Base-by-base conservation (phyloP, 2,113 vertebrate genomes). In the Sciurus niger region DNA sequence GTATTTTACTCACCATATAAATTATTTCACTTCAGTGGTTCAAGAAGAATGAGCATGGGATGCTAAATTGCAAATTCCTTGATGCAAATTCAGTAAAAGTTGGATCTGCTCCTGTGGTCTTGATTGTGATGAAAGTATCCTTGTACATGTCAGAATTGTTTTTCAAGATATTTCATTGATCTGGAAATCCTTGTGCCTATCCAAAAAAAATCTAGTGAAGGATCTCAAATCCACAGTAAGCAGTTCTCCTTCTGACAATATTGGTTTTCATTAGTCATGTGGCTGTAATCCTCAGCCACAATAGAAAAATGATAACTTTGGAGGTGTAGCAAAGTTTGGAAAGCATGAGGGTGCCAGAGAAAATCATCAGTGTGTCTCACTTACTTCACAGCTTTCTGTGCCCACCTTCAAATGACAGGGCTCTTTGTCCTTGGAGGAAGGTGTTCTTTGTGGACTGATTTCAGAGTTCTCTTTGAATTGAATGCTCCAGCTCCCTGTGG, bases 21-120 rank as follows among this genome's bases (percentile, higher is more conserved):
- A 95, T 88, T 80, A 85, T 74, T 83, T 24, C 30, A 86, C 46
- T 58, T 82, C 28, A 43, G 32, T 63, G 37, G 30, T 34, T 89
- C 63, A 82, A 73, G 58, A 77, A 91, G 88, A 93, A 43, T 95
- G 22, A 87, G 16, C 51, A 70, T 30, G 28, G 24, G 28, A 53
- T 84, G 67, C 72, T 97, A 93, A 90, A 46, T n/a, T 51, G n/a
- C 53, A 88, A 88, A 89, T 83, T 94, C 48, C 34, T 89, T 74
- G 60, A 79, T 48, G 74, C 22, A 83, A 91, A 89, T 84, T 83
- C 86, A 68, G 30, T 85, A 32, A 88, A 63, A 85, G 58, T 6
- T 70, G 37, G 82, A 51, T 65, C 79, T 82, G 25, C 25, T 58
- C 3, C 8, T 73, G 13, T 68, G n/a, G 78, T 84, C 46, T 76